Evolutionary conservation across 2,888 invertebrate genomes (phyloP).

Genomic region (Dendrolimus pini): DNA sequence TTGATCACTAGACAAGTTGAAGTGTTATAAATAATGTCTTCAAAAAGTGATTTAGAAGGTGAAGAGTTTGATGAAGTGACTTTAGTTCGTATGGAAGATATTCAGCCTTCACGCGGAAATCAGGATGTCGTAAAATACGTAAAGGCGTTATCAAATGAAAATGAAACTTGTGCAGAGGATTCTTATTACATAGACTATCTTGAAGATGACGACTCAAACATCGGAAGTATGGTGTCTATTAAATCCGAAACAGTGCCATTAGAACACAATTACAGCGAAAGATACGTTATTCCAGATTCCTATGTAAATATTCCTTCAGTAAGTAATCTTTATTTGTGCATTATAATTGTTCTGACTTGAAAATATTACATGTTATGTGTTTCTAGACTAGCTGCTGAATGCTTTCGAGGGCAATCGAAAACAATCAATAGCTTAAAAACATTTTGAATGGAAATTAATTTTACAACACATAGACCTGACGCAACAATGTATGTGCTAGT

Average conservation of each 20-base stretch:
- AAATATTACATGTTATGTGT: too few relatives aligned
- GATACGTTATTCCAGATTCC: conserved; percentile 23
- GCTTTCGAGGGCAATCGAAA: too few relatives aligned
- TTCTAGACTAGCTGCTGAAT: too few relatives aligned
- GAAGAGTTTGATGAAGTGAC: conserved; percentile 59
- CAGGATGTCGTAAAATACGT: conserved; percentile 14
- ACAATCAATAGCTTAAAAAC: too few relatives aligned
- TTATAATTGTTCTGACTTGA: too few relatives aligned
- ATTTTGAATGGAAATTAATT: too few relatives aligned
- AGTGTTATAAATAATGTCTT: conserved; percentile 34
- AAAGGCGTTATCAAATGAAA: too few relatives aligned
- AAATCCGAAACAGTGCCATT: conserved; percentile 26
- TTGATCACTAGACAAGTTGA: too few relatives aligned
- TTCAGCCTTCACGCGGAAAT: conserved; percentile 47
- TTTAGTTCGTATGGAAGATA: conserved; percentile 59
- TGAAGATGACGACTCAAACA: conserved; percentile 50
- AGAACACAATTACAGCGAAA: conserved; percentile 4
- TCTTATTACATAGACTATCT: conserved; percentile 15
- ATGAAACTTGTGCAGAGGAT: conserved; percentile 11
- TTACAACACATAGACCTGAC: too few relatives aligned
- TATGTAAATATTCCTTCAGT: conserved; percentile 21
- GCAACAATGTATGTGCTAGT: too few relatives aligned
- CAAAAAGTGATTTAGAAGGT: conserved; percentile 37
- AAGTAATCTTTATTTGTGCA: conserved; percentile 11
- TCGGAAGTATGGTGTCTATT: conserved; percentile 56